Evolutionary conservation across 2,888 invertebrate species (phyloP), one percentile per base, ranked within the genome.

Genomic region (Drosophila kuntzei): DNA sequence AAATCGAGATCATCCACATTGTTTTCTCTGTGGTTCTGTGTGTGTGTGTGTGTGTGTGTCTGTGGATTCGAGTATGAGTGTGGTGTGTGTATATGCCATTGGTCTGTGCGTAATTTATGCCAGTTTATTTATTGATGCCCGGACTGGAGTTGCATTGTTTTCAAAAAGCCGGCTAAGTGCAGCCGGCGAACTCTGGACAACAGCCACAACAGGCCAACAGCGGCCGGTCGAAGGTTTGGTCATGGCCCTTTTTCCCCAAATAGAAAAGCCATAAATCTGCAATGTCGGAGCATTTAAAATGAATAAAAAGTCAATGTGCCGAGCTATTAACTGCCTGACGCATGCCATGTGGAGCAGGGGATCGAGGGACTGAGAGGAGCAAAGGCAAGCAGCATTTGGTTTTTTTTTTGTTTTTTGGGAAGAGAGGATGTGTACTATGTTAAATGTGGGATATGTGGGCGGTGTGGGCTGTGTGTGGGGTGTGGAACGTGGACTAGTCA

Each of bases 271-370:
- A 85, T 85, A 85, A 85, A 85, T 85, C 80, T 89, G 66, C 77
- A 85, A 89, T 81, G 85, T 87, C 88, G 81, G 83, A 85, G 88
- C 89, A 82, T 86, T 89, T 89, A 83, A 86, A 89, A 86, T 87
- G 86, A 89, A 88, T 89, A 88, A 89, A 86, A 87, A 88, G 89
- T 86, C 86, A 89, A 87, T 87, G 89, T 87, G 88, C 87, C 88
- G 81, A 89, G 87, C 89, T 89, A 87, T 87, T 89, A 89, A 89
- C 89, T 87, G 89, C 88, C 85, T 78, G 80, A 79, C 82, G 71
- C 85, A 80, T 73, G 71, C 87, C 71, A 60, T 77, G 65, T 64
- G 70, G 34, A 39, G 55, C 25, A 16, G 49, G 47, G 49, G 43
- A 39, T 59, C 22, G 12, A 32, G 55, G 43, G 55, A 51, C 16